Percentiles rank a stretch among this genome's conserved stretches.
phyloP scores from a whole-genome alignment of 92 coral and sea anemone genomes.

The Metridium senile region DNA sequence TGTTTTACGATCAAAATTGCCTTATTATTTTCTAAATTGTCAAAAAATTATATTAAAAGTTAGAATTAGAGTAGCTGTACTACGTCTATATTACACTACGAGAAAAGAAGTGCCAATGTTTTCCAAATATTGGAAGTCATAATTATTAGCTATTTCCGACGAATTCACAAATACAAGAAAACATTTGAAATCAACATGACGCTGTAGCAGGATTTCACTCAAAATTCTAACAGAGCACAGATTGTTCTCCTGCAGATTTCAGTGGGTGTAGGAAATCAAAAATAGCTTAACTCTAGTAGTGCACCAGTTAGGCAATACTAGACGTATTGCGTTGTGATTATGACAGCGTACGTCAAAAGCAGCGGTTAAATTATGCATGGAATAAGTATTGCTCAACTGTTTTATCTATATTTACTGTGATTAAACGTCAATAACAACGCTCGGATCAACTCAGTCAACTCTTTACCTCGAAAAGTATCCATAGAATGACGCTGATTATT shows the following conservation, averaged over 20 bases:
- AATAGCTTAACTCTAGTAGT: neutral
- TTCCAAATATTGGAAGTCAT: neutral
- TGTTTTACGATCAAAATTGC: neutral
- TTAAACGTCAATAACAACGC: neutral
- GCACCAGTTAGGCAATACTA: neutral
- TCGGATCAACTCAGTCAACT: neutral
- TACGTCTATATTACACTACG: neutral
- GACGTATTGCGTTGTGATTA: neutral
- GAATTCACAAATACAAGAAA: slow-evolving; percentile 2
- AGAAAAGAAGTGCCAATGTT: neutral
- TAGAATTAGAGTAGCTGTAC: no score
- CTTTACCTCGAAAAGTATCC: neutral
- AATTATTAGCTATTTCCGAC: neutral
- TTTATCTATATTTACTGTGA: neutral
- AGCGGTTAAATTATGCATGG: neutral
- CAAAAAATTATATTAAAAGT: no score
- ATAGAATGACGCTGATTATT: neutral
- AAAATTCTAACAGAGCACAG: neutral
- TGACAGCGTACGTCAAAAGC: slow-evolving; percentile 4
- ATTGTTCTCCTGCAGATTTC: neutral
- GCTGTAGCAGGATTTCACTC: neutral
- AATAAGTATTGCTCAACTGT: neutral
- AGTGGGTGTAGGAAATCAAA: neutral
- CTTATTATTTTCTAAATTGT: neutral
- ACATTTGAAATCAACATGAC: neutral